Evolutionary conservation across 2,888 invertebrate species (phyloP), one percentile per base, ranked within the genome.

Genomic region (Gortyna flavago): DNA sequence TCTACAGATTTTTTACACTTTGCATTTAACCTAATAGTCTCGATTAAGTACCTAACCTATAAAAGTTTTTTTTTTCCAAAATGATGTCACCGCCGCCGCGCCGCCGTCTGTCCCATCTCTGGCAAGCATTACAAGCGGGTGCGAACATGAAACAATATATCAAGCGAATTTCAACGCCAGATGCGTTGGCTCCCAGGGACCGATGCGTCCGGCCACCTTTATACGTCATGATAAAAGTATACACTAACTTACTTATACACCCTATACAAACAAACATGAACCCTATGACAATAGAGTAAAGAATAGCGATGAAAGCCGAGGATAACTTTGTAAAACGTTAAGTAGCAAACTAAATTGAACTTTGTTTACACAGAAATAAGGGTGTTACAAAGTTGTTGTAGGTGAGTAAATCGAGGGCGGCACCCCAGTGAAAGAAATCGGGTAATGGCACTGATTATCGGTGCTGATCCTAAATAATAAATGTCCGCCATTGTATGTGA

Each of bases 391-490:
- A 72, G 38, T 72, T 74, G 54, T 65, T 70, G 68, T 72, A 72
- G 51, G 61, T 67, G 69, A 79, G 81, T 88, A 84, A 83, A 87
- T 85, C 85, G 87, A 83, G 90, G 91, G 90, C 78, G 83, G 82
- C 77, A 86, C 90, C 91, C 92, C 85, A 89, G 87, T 84, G 86
- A 91, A 90, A 91, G 92, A 92, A 93, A 93, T 92, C 89, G 91
- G 91, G 91, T 92, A 92, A 91, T 92, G 90, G 88, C 90, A 83
- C 88, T 91, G 93, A 94, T 95, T 93, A 95, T 94, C 93, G 92
- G 88, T 87, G 81, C 89, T 90, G 93, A 93, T 93, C 92, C 91
- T 94, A 91, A 94, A 94, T 95, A 94, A 95, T 94, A 93, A 93
- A 95, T 93, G 93, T 89, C 85, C 80, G 85, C 87, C 85, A 88